These are phyloP conservation scores for Hirundo rustica DNA, from an alignment of 2,797 vertebrate genomes.

Conservation along the genomic window DNA sequence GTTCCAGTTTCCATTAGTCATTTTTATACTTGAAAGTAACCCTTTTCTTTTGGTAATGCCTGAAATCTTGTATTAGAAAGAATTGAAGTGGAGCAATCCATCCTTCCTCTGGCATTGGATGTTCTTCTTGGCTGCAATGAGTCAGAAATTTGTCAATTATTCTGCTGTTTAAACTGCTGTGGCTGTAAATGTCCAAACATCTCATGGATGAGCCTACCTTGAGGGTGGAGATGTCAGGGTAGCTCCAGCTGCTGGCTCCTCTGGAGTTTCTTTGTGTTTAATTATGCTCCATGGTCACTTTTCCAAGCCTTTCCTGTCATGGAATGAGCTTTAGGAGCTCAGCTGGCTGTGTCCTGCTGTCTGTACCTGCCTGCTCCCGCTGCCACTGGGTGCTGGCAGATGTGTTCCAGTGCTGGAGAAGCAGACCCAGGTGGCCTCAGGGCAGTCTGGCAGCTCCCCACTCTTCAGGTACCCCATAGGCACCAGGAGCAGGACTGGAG, in stretches of 20 bases:
- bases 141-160: background rate
- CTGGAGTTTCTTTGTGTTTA: background rate
- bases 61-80: background rate
- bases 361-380: background rate
- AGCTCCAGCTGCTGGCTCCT: background rate
- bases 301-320: background rate
- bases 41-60: background rate
- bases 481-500: background rate
- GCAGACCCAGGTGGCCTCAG: too few relatives aligned
- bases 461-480: too few relatives aligned
- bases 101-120: accelerated
- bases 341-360: background rate
- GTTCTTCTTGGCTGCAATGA: background rate
- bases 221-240: accelerated
- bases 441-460: background rate
- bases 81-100: background rate
- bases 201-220: background rate
- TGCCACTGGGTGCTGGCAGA: background rate
- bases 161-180: background rate
- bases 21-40: background rate
- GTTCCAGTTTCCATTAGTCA: background rate
- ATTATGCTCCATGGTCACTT: background rate
- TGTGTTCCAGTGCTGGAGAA: accelerated
- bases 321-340: background rate
- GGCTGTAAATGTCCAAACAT: background rate